Evolutionary conservation across 2,113 vertebrate genomes (phyloP), one percentile per base, ranked within the genome.

Genomic region (Tautogolabrus adspersus): DNA sequence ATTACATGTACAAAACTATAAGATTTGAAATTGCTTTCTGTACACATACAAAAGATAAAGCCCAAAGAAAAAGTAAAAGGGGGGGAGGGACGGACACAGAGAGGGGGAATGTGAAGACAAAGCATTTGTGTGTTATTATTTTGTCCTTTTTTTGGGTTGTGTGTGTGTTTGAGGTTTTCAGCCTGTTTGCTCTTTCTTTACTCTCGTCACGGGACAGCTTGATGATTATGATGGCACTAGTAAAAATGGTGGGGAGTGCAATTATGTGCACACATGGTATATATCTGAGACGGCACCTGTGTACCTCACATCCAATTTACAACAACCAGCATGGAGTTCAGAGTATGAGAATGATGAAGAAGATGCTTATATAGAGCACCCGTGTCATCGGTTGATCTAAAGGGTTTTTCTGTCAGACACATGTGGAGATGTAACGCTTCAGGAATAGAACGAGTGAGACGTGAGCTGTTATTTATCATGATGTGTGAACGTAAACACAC

Each of bases 1-100:
- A 95, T 93, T 94, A 95, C 94, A 95, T 95, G 93, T 95, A 95
- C 93, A 95, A 95, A 95, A 95, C 94, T 95, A 95, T 95, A 95
- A 93, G 92, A 95, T 95, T 94, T 95, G 83, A 89, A 94, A 95
- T 94, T 91, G 93, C 89, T 90, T 92, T 95, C 94, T 95, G 91
- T 95, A 94, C 94, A 94, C 76, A 92, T 95, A 95, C 80, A 93
- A 94, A 95, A 95, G 78, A 92, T 93, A 93, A 93, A 91, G 90
- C 84, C 85, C 82, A 89, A 92, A 85, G 73, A 79, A 91, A 92
- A 88, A 71, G 58, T 87, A 80, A 92, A 63, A 78, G 47, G 72
- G 30, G 82, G 78, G 30, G 30, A 6, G 63, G 79, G 47, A 70
- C n/a, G 82, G 78, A 76, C 77, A 88, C 79, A 79, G 66, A 66